Evolutionary conservation across 2,888 invertebrate genomes (phyloP), one percentile per base, ranked within the genome.

Genomic region (Drosophila cognata): DNA sequence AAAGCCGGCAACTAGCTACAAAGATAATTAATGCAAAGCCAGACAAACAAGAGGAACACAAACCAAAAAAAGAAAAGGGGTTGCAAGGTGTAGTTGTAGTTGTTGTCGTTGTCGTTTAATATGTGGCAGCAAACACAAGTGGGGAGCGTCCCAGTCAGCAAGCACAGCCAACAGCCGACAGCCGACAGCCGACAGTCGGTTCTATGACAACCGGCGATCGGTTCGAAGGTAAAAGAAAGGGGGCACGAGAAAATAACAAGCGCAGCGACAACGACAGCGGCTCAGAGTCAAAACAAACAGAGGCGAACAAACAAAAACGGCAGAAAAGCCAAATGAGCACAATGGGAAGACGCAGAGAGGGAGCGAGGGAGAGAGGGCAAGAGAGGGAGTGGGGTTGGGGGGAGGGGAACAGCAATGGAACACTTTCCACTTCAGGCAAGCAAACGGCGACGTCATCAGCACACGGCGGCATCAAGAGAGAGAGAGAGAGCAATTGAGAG

Each of bases 11-110:
- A 53, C 35, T 35, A 59, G 41, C 46, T 46, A 46, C 21, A 46
- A 67, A 77, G 59, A 79, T 81, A 81, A 81, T 81, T 77, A 81
- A 81, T 81, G 77, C 81, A 77, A 59, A 65, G 61, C 38, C 53
- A 62, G 60, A 52, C 50, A 52, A 52, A 58, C 51, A 56, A 62
- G 51, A 55, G 56, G 25, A 58, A 55, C 28, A 50, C 13, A 29
- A 29, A 50, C 13, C 8, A 38, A 11, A 3, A 58, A 16, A n/a
- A 33, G 36, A 60, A 55, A 76, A 76, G 74, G 81, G 81, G 77
- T 77, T 79, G 57, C 38, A 18, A n/a, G 57, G 33, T 48, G 58
- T 57, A 56, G 36, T 53, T 53, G 18, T 35, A 25, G 21, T 46
- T 46, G 63, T 55, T 53, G 55, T n/a, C 35, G 57, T 31, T 48